phyloP scores from a whole-genome alignment of 2,113 vertebrate genomes.

The Callospermophilus lateralis region DNA sequence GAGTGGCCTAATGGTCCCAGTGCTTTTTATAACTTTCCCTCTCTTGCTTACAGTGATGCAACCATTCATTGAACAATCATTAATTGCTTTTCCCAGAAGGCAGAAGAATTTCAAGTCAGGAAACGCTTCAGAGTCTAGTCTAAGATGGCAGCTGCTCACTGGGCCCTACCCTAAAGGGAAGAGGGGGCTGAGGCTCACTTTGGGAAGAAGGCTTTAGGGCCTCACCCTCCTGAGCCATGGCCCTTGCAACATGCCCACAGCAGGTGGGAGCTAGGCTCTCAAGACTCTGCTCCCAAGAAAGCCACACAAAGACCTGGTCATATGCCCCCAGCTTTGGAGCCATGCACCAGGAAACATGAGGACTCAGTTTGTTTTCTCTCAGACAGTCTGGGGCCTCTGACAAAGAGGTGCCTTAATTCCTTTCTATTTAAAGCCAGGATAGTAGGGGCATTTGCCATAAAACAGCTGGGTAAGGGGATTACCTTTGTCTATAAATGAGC shows the following conservation, averaged over 20 bases:
- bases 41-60: background rate
- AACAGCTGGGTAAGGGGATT: constrained; percentile 76
- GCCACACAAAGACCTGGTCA: background rate
- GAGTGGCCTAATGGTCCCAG: background rate
- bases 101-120: background rate
- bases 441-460: background rate
- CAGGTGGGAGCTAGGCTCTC: constrained; percentile 20
- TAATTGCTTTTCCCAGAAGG: background rate
- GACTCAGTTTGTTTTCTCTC: background rate
- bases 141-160: background rate
- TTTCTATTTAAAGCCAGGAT: constrained; percentile 72
- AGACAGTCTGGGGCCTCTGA: constrained; percentile 76
- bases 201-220: background rate
- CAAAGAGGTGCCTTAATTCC: constrained; percentile 60
- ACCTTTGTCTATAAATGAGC: constrained; percentile 46
- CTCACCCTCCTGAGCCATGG: background rate
- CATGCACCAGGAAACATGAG: background rate
- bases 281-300: background rate
- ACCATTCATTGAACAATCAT: background rate
- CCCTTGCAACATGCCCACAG: background rate
- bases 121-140: background rate
- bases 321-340: background rate
- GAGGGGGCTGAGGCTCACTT: background rate
- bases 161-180: background rate
- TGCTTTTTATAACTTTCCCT: background rate